Percentiles rank a stretch among this genome's conserved stretches.
Conservation (phyloP, 1,140 invertebrate genomes). For the Drosophila obscura region DNA sequence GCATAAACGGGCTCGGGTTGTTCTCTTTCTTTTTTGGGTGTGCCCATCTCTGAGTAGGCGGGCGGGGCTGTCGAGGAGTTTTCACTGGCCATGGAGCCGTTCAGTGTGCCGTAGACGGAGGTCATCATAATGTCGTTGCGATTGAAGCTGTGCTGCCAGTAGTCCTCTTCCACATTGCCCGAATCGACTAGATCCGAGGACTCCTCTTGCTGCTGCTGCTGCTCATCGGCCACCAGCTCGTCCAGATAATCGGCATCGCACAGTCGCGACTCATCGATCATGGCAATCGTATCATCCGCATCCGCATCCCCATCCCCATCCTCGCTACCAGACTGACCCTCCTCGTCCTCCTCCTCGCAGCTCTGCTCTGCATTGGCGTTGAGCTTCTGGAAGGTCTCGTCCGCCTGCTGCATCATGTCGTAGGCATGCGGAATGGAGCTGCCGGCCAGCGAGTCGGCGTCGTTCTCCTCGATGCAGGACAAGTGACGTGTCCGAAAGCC, state of each 20-base stretch:
- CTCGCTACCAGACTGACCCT: conserved; percentile 21
- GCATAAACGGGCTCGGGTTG: conserved; percentile 64
- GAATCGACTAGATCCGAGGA: conserved; percentile 50
- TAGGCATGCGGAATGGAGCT: conserved; percentile 70
- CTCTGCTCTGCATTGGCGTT: conserved; percentile 32
- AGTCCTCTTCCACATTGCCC: conserved; percentile 62
- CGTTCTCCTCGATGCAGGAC: conserved; percentile 83
- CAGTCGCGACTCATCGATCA: conserved; percentile 79
- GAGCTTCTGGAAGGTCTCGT: conserved; percentile 76
- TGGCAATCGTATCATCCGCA: conserved; percentile 62
- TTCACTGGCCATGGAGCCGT: conserved; percentile 70
- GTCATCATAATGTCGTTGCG: conserved; percentile 81
- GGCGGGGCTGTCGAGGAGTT: conserved; percentile 20
- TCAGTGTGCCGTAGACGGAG: conserved; percentile 79
- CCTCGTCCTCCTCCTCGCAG: conserved; percentile 37
- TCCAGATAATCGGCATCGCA: conserved; percentile 76
- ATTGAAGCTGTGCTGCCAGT: conserved; percentile 73
- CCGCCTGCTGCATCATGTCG: conserved; percentile 78
- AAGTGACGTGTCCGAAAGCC: conserved; percentile 80
- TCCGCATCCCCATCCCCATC: conserved; percentile 18
- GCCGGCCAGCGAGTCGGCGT: conserved; percentile 78
- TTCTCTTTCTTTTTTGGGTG: conserved; percentile 55
- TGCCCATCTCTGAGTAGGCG: conserved; percentile 21
- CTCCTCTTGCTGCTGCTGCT: conserved; percentile 32
- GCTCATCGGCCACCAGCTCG: conserved; percentile 64